These are phyloP conservation scores for Hiodon tergisus DNA, from an alignment of 2,113 vertebrate genomes.

Conservation along the genomic window DNA sequence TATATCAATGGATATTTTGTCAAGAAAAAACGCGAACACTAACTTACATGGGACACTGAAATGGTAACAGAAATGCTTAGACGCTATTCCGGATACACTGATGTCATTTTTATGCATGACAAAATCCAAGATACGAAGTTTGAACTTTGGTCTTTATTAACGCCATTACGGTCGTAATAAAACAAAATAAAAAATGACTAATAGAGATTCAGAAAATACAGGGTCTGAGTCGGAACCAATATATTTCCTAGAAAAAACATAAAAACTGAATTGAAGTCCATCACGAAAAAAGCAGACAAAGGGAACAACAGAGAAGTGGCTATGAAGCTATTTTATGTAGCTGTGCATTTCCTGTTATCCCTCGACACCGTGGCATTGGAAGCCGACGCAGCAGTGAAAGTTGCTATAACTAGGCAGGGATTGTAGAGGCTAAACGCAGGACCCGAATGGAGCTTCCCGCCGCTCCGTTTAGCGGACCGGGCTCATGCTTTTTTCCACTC, in stretches of 20 bases:
- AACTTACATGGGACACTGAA: too few relatives aligned
- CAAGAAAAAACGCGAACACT: too few relatives aligned
- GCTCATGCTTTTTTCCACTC: slow-evolving; percentile 59
- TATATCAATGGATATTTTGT: too few relatives aligned
- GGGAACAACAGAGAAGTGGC: background rate
- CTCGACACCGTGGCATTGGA: slow-evolving; percentile 26
- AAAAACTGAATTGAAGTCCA: background rate
- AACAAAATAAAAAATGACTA: too few relatives aligned
- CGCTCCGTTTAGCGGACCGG: slow-evolving; percentile 55
- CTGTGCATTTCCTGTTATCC: slow-evolving; percentile 3
- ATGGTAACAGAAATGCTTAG: too few relatives aligned
- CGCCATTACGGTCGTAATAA: too few relatives aligned
- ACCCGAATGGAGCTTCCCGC: slow-evolving; percentile 45
- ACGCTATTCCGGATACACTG: too few relatives aligned
- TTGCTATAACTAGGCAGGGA: slow-evolving; percentile 52
- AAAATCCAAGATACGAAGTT: too few relatives aligned
- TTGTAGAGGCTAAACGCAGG: slow-evolving; percentile 46
- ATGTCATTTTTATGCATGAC: too few relatives aligned
- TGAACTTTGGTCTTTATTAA: too few relatives aligned
- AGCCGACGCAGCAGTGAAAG: slow-evolving; percentile 49
- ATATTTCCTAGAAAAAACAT: background rate
- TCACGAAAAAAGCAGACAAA: background rate
- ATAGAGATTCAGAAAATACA: too few relatives aligned
- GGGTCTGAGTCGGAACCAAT: too few relatives aligned
- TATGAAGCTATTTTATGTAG: slow-evolving; percentile 8